phyloP scores from a whole-genome alignment of 1,140 invertebrate species.

The Rhopalosiphum padi region DNA sequence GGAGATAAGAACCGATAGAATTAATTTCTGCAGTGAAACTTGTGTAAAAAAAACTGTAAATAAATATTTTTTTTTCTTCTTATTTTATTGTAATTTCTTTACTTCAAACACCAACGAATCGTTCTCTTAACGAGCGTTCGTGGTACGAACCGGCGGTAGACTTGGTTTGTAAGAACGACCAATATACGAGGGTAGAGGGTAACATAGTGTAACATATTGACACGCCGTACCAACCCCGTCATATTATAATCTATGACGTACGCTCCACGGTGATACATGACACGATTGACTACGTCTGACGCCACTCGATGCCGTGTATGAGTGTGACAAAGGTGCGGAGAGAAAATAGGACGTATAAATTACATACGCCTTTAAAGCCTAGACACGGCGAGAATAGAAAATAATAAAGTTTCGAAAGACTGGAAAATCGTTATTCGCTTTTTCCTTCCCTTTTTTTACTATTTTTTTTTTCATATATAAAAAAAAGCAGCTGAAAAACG shows the following conservation, averaged over 20 bases:
- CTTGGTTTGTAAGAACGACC: not conserved
- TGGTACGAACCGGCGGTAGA: not conserved
- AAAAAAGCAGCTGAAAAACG: not conserved
- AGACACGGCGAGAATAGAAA: not conserved
- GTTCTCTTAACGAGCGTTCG: not conserved
- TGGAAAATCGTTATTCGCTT: not conserved
- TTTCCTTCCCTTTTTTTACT: not conserved
- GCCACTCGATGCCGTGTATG: too few relatives aligned
- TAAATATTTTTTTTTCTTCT: not conserved
- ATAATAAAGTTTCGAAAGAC: not conserved
- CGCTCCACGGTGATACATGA: not conserved
- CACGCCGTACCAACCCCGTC: not conserved
- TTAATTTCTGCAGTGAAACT: not conserved
- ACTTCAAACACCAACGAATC: not conserved
- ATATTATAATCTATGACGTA: not conserved
- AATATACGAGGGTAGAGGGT: not conserved
- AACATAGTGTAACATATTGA: not conserved
- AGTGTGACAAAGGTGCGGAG: not conserved
- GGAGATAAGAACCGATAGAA: not conserved
- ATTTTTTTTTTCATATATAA: not conserved
- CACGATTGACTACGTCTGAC: not conserved
- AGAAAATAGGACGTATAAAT: not conserved
- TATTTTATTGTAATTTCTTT: not conserved
- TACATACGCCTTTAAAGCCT: not conserved
- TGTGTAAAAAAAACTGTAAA: too few relatives aligned